These are phyloP conservation scores for Siphamia tubifer DNA, from an alignment of 2,113 vertebrate genomes.

Conservation along the genomic window DNA sequence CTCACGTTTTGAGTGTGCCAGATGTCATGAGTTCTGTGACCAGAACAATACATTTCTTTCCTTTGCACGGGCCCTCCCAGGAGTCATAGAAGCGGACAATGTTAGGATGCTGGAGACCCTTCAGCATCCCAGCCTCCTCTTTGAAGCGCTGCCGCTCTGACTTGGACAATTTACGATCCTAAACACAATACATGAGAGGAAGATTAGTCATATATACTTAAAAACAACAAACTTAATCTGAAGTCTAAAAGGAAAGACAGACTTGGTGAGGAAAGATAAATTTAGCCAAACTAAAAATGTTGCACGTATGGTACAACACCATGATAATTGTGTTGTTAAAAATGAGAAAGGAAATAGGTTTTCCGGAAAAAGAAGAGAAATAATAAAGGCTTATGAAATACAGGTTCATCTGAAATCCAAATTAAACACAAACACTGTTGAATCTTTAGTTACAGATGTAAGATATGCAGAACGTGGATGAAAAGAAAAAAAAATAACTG, in stretches of 20 bases:
- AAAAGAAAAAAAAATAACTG: too few relatives aligned
- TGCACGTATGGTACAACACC: neutral
- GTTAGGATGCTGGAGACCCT: constrained; percentile 98
- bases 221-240: neutral
- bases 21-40: constrained; percentile 99
- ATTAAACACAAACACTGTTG: too few relatives aligned
- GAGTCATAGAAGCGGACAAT: constrained; percentile 99
- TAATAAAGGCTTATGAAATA: neutral
- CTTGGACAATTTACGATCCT: constrained; percentile 97
- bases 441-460: too few relatives aligned
- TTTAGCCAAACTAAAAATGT: neutral
- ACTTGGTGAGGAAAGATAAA: neutral
- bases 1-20: constrained; percentile 98
- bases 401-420: too few relatives aligned
- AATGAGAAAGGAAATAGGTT: too few relatives aligned
- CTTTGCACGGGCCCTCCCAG: constrained; percentile 97
- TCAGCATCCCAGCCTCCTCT: constrained; percentile 98
- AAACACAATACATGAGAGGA: neutral
- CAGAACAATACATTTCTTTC: constrained; percentile 97
- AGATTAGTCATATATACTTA: neutral
- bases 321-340: constrained; percentile 5
- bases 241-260: neutral
- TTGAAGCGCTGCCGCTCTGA: constrained; percentile 97
- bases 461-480: too few relatives aligned
- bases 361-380: neutral